Evolutionary conservation across 2,797 vertebrate genomes (phyloP).

Genomic region (Takifugu ocellatus): DNA sequence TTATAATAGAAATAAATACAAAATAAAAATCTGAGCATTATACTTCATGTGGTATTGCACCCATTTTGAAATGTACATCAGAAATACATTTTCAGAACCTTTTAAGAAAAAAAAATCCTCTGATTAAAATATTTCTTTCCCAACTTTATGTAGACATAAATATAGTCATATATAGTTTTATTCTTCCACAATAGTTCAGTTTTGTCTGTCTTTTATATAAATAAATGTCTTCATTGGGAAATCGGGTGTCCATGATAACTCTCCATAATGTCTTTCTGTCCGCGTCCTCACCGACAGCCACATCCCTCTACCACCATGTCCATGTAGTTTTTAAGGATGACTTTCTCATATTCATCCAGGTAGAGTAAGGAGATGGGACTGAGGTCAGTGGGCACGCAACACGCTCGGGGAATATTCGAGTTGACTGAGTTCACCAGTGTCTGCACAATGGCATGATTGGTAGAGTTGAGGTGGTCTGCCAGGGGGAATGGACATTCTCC

Average conservation of each 20-base stretch:
- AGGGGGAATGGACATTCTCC: slow-evolving; percentile 97
- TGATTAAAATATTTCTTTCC: slow-evolving; percentile 99
- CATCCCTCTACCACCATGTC: slow-evolving; percentile 99
- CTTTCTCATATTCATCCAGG: slow-evolving; percentile 97
- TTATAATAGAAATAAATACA: slow-evolving; percentile 99
- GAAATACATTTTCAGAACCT: slow-evolving; percentile 97
- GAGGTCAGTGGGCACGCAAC: slow-evolving; percentile 97
- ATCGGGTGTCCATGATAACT: slow-evolving; percentile 85
- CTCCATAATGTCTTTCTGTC: slow-evolving; percentile 60
- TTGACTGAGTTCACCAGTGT: slow-evolving; percentile 99
- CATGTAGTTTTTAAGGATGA: slow-evolving; percentile 98
- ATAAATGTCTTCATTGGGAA: slow-evolving; percentile 99
- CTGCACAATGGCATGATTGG: slow-evolving; percentile 98
- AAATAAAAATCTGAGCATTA: slow-evolving; percentile 99
- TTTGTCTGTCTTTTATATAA: slow-evolving; percentile 90
- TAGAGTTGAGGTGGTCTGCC: slow-evolving; percentile 97
- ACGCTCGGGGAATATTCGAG: slow-evolving; percentile 95
- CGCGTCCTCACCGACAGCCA: slow-evolving; percentile 87
- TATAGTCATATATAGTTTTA: slow-evolving; percentile 97
- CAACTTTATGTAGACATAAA: slow-evolving; percentile 98
- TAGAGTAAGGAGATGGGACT: slow-evolving; percentile 98
- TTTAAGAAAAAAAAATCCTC: slow-evolving; percentile 97
- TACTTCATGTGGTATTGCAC: slow-evolving; percentile 99
- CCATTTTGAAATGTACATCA: slow-evolving; percentile 99
- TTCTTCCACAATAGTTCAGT: slow-evolving; percentile 91